A percentile compares a stretch with the other conserved stretches of the same genome.
These are phyloP conservation scores for Spodoptera frugiperda DNA, from an alignment of 1,140 invertebrate genomes.

Conservation along the genomic window DNA sequence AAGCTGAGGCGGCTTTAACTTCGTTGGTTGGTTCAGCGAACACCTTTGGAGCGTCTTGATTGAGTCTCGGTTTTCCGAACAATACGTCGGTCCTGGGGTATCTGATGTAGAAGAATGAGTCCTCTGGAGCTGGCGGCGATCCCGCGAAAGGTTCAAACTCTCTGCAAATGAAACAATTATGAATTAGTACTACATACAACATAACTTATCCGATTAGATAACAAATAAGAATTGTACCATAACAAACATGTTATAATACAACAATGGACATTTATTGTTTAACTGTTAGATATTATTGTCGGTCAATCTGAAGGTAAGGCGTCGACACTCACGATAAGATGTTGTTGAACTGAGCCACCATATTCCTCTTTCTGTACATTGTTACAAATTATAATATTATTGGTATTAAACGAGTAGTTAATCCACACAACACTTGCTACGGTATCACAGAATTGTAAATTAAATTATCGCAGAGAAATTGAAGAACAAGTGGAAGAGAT, in stretches of 20 bases:
- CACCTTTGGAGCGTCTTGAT: constrained; percentile 40
- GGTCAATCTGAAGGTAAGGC: constrained; percentile 29
- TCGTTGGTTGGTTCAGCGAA: constrained; percentile 53
- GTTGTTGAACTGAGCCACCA: constrained; percentile 69
- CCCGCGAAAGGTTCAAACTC: constrained; percentile 89
- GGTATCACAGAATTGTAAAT: constrained; percentile 26
- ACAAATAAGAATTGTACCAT: constrained; percentile 1
- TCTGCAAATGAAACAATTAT: constrained; percentile 82
- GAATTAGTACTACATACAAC: constrained; percentile 3
- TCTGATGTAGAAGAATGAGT: constrained; percentile 89
- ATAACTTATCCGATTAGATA: neutral
- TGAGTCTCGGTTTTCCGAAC: constrained; percentile 69
- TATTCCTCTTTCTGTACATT: constrained; percentile 74
- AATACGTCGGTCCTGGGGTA: constrained; percentile 85
- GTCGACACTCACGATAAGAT: constrained; percentile 70
- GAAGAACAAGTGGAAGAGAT: constrained; percentile 6
- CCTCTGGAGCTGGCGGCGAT: constrained; percentile 90
- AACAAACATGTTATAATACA: constrained; percentile 25
- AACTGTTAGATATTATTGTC: constrained; percentile 28
- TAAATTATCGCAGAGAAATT: constrained; percentile 45
- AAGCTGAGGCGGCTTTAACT: constrained; percentile 58
- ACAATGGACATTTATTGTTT: constrained; percentile 32
- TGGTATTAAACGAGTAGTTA: neutral
- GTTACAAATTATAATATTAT: constrained; percentile 35
- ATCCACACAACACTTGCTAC: constrained; percentile 8